phyloP scores from a whole-genome alignment of 2,113 vertebrate genomes.

The Loxodonta africana region DNA sequence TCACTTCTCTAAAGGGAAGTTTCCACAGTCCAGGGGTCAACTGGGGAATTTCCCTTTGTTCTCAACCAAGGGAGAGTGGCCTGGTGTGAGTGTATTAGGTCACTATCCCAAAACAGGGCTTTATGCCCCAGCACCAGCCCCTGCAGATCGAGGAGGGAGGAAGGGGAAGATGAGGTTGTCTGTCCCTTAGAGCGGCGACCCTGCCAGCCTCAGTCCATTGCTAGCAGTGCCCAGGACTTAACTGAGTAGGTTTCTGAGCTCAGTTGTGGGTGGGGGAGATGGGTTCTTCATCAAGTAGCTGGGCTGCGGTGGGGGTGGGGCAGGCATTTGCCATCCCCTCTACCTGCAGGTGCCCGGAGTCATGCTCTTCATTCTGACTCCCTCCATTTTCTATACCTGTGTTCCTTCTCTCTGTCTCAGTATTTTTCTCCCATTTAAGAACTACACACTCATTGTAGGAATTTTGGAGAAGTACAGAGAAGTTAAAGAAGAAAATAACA shows the following conservation, averaged over 20 bases:
- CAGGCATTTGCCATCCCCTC: not conserved
- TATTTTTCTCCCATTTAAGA: not conserved
- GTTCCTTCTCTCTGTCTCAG: not conserved
- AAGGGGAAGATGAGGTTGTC: not conserved
- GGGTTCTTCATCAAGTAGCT: not conserved
- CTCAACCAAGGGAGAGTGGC: not conserved
- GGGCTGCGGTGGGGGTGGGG: not conserved
- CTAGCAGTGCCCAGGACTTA: not conserved
- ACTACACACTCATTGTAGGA: not conserved
- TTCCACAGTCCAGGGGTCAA: slow-evolving; percentile 41
- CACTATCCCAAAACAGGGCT: not conserved
- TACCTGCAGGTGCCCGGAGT: not conserved
- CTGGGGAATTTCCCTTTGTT: slow-evolving; percentile 69
- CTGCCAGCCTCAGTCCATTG: not conserved
- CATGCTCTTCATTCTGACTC: not conserved
- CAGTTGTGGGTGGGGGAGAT: not conserved
- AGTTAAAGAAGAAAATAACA: slow-evolving; percentile 36
- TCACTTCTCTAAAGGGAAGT: slow-evolving; percentile 74
- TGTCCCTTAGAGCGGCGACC: not conserved
- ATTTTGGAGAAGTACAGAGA: slow-evolving; percentile 49
- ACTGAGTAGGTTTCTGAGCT: not conserved
- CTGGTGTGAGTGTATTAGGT: not conserved
- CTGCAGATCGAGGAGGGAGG: not conserved
- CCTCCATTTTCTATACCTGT: slow-evolving; percentile 9
- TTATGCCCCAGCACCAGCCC: not conserved